A percentile compares a stretch with the other conserved stretches of the same genome.
Conservation (phyloP, 2,888 invertebrate genomes). For the Rhorus exstirpatorius region DNA sequence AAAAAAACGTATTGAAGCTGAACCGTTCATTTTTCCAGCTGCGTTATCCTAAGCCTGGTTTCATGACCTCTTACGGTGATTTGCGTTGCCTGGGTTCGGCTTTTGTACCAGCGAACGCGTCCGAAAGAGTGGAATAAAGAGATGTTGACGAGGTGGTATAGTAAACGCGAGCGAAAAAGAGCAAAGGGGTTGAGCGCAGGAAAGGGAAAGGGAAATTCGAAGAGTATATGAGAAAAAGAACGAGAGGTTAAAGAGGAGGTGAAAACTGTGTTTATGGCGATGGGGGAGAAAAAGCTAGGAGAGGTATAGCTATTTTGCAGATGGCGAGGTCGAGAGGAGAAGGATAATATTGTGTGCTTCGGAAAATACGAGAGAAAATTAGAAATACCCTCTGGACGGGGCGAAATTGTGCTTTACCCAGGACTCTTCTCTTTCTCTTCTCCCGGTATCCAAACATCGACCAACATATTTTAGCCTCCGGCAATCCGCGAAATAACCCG, state of each 20-base stretch:
- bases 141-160: conserved; percentile 17
- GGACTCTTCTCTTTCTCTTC: neutral
- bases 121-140: neutral
- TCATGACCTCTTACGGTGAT: neutral
- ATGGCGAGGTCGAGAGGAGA: conserved; percentile 10
- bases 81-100: neutral
- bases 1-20: conserved; percentile 43
- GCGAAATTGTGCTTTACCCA: conserved; percentile 41
- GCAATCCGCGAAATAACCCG: conserved; percentile 52
- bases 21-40: neutral
- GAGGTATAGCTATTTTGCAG: conserved; percentile 18
- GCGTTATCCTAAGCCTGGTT: neutral
- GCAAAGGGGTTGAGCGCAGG: neutral
- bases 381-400: conserved; percentile 71
- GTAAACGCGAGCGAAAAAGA: neutral
- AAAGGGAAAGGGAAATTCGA: conserved; percentile 17
- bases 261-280: conserved; percentile 17
- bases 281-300: conserved; percentile 3
- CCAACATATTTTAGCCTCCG: conserved; percentile 54
- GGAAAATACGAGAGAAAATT: conserved; percentile 73
- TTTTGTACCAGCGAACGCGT: neutral
- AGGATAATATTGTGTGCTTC: conserved; percentile 35
- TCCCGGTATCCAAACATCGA: conserved; percentile 34
- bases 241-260: neutral
- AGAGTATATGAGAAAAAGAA: conserved; percentile 9